Evolutionary conservation across 2,113 vertebrate genomes (phyloP), one percentile per base, ranked within the genome.

Genomic region (Tachysurus fulvidraco): DNA sequence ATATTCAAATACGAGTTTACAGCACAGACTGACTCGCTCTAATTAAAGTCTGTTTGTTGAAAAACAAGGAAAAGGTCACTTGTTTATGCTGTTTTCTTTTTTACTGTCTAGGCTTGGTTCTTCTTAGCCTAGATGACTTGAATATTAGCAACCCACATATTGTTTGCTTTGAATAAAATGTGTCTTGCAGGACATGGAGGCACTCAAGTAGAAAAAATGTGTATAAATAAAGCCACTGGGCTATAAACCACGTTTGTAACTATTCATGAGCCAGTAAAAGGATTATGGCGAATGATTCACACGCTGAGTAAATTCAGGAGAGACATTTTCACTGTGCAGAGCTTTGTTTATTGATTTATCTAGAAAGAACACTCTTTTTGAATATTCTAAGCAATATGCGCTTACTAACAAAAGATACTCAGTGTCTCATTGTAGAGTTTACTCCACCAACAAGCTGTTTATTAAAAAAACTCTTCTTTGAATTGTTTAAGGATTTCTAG

Each of bases 41-140:
- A 88, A 82, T 82, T 85, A 83, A 83, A 83, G 50, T 44, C 80
- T 67, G 87, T 30, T 83, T 88, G 83, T 82, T 65, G 36, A 88
- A 80, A 30, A 78, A 78, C 12, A 82, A 80, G 62, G 21, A 59
- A 83, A 78, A 83, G 69, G 84, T 52, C 25, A 86, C 81, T 79
- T 44, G 59, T 60, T 73, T 83, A 13, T 59, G 59, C 62, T 85
- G 41, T 44, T 46, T 76, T 65, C 69, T 84, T 17, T 59, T 28
- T 5, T 30, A 36, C 25, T 59, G 28, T 54, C 69, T 46, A 50
- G 64, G 23, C 46, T 84, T 23, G 21, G 46, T 77, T 83, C 46
- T n/a, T 69, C n/a, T n/a, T 28, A 41, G 21, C 6, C 44, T 28
- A 25, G 21, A 69, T 30, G 2, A 87, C 60, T 59, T 59, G 52